Conservation (phyloP, 2,888 invertebrate species). For the Mesochorus sp. region DNA sequence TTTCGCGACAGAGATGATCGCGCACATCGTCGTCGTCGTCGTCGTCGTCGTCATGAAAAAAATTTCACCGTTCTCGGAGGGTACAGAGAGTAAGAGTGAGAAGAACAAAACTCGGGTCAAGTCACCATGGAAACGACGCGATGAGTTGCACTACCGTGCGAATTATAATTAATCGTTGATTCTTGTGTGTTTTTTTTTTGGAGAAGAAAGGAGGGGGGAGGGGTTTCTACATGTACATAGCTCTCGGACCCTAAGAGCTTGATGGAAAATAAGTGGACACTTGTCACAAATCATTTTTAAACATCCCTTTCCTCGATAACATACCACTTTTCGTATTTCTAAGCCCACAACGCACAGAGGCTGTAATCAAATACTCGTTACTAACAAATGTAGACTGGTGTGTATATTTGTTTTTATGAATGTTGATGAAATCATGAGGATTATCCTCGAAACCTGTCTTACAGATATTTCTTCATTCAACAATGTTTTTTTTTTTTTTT, state of each 20-base stretch:
- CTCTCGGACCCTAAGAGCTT: neutral
- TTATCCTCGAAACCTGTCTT: too few species aligned
- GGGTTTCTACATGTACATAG: neutral
- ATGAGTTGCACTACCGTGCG: conserved; percentile 51
- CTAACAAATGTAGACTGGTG: neutral
- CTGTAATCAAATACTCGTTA: conserved; percentile 52
- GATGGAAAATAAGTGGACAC: conserved; percentile 40
- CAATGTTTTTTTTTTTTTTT: too few species aligned
- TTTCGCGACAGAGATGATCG: conserved; percentile 48
- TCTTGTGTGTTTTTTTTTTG: conserved; percentile 1
- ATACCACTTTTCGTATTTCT: conserved; percentile 3
- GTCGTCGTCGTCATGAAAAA: conserved; percentile 38
- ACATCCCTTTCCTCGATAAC: neutral
- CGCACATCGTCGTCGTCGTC: conserved; percentile 12
- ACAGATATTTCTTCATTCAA: too few species aligned
- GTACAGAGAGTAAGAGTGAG: conserved; percentile 4
- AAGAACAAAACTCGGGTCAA: conserved; percentile 25
- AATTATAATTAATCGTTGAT: conserved; percentile 47
- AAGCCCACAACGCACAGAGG: neutral
- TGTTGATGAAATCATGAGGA: neutral
- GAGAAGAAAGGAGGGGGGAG: too few species aligned
- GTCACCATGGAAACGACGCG: conserved; percentile 32
- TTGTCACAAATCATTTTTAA: conserved; percentile 35
- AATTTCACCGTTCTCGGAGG: conserved; percentile 49
- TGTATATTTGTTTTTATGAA: neutral